Base-by-base conservation (phyloP, 2,888 invertebrate species). In the Pteria penguin region DNA sequence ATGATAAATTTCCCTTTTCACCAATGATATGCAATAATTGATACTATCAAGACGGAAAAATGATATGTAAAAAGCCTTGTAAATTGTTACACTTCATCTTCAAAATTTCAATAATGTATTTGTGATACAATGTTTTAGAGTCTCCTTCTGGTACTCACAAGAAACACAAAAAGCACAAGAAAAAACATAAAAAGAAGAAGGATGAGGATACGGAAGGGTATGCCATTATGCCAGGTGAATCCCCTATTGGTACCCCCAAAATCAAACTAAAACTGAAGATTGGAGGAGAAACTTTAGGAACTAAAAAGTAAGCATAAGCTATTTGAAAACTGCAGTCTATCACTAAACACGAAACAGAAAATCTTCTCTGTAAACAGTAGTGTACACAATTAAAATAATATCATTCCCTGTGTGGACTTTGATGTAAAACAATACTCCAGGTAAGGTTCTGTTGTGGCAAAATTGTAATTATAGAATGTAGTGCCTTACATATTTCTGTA, bases 211-310 rank as follows among this genome's bases (percentile, higher is more conserved):
- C 70, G 26, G 84, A 83, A 1, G 80, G 80, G 18, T 65, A 66
- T 32, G 57, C 72, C 8, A 62, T 73, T 0, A 67, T 76, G 2
- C 66, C 63, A 2, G 73, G 70, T 11, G 75, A 55, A 5, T 33
- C 68, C 1, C 61, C 68, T 29, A 63, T 76, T 2, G 75, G 80
- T n/a, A 82, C 84, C 0, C 86, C 86, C 14, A 83, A 90, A n/a
- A 87, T 90, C 65, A 91, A 89, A 66, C 85, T 91, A 8, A 90
- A 89, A 71, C 79, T 91, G 31, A 90, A 89, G 69, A 86, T 91
- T 79, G 91, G 91, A 1, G 84, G 86, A 65, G 88, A 90, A 69
- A 90, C 87, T 4, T 76, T 90, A 45, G 88, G 87, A 60, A 89
- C 89, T 29, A 90, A 88, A 81, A 88, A 87, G 91, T 91, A 76